Evolutionary conservation across 2,888 invertebrate species (phyloP).

Genomic region (Mesopsocus fuscifrons): DNA sequence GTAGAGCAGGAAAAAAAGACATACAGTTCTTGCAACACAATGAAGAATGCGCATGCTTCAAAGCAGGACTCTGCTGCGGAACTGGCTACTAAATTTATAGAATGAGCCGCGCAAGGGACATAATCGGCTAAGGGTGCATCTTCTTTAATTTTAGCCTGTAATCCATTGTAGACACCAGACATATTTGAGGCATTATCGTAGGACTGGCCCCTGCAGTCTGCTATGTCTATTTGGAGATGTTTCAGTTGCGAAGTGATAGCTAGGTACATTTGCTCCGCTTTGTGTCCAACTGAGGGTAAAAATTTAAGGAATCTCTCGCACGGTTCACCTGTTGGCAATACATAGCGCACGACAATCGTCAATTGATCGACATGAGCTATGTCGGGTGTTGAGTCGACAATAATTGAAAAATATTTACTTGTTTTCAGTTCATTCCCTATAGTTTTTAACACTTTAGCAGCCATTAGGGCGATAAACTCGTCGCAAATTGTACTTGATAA

Average conservation of each 20-base stretch:
- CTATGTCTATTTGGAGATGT: background rate
- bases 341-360: background rate
- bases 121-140: conserved; percentile 13
- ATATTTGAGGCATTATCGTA: conserved; percentile 15
- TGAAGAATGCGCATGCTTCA: conserved; percentile 17
- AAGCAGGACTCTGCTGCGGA: conserved; percentile 15
- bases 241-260: too few species aligned
- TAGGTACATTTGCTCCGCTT: background rate
- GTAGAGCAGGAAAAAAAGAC: conserved; percentile 13
- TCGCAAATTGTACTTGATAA: background rate
- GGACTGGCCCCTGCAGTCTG: background rate
- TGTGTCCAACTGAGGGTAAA: background rate
- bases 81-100: conserved; percentile 14
- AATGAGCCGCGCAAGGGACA: conserved; percentile 17
- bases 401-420: background rate
- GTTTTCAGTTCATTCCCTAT: background rate
- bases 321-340: background rate
- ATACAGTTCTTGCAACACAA: conserved; percentile 16
- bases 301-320: background rate
- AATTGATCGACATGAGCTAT: background rate
- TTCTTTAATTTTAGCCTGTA: conserved; percentile 15
- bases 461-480: background rate
- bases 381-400: background rate
- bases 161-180: conserved; percentile 17
- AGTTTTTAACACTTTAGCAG: background rate